Base-by-base conservation (phyloP, 2,888 invertebrate genomes). In the Diploptera punctata region DNA sequence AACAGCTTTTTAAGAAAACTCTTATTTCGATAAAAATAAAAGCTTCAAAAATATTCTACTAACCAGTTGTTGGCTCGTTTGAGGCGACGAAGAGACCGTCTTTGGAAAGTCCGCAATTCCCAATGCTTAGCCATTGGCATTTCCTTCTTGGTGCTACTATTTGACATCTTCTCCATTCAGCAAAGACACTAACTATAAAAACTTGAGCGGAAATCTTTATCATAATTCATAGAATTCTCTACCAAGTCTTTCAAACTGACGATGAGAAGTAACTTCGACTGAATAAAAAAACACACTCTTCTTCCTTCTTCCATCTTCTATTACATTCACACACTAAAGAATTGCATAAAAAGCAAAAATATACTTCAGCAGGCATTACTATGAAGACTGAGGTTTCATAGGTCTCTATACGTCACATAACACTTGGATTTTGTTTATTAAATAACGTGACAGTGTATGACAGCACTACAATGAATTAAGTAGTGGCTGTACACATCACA, bases 91-190 rank as follows among this genome's bases (percentile, higher is more conserved):
- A 71, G 47, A 7, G 76, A 76, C 43, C 78, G 75, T 19, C 79
- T 77, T 72, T 77, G 77, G 70, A 79, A 38, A 9, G 78, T 78
- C 60, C 79, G 77, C 54, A 75, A 74, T 73, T 79, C 79, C 79
- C 79, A 79, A 49, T 75, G 75, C 62, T 79, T 79, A 54, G 33
- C 29, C 49, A 33, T 33, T 60, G 31, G 47, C 21, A 62, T 1
- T 24, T 62, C 57, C 44, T 57, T 67, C 67, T 52, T 68, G n/a
- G n/a, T n/a, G n/a, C n/a, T n/a, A 18, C 21, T 31, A 54, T 38
- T 54, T 16, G 26, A 16, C 54, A 54, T 54, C 18, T 49, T 49
- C 21, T 21, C 7, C 16, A 47, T 16, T 47, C 47, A 47, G 16
- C 47, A 47, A 18, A 52, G 3, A 21, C 52, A 21, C 13, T 5